Evolutionary conservation across 1,140 invertebrate species (phyloP), one percentile per base, ranked within the genome.

Genomic region (Dendroctonus ponderosae): DNA sequence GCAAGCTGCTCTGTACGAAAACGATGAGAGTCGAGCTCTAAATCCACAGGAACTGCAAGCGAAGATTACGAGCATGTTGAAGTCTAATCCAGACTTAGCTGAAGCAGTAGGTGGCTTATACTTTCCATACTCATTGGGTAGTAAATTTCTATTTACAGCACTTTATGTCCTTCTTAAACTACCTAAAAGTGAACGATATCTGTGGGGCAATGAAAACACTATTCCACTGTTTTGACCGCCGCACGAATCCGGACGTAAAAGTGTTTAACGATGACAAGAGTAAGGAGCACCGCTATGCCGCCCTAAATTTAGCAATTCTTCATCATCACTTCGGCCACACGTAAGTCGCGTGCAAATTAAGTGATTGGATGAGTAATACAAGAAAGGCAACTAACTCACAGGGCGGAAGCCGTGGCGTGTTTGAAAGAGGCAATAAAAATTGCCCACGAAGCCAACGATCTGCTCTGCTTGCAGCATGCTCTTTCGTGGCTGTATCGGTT

Each of bases 151-250:
- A 51, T 54, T 86, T 87, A 70, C 79, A 94, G 87, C 92, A 96
- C 83, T 96, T 92, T 76, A 80, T 97, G 39, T 93, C 90, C 73
- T 97, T 94, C 76, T 80, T 97, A 71, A 97, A 96, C 79, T 93
- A 89, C 74, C 78, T 96, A 46, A 81, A 94, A 39, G 86, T 93
- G 5, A 90, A 90, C 74, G 94, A 97, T 78, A 93, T 92, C 77
- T 91, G 90, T 75, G 92, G 91, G 3, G 90, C 93, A 0, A 77
- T 93, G 61, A 87, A 92, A 70, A 91, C 90, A 69, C 80, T 96
- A 0, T 91, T 92, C 80, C 89, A 93, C 72, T 92, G 90, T 75
- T 92, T 94, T 76, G 92, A 95, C 77, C 85, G 91, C 63, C 85
- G 85, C 53, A 82, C 85, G 5, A 81, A 71, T 79, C 79, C 70